phyloP scores from a whole-genome alignment of 2,113 vertebrate genomes.

The Triplophysa rosa region DNA sequence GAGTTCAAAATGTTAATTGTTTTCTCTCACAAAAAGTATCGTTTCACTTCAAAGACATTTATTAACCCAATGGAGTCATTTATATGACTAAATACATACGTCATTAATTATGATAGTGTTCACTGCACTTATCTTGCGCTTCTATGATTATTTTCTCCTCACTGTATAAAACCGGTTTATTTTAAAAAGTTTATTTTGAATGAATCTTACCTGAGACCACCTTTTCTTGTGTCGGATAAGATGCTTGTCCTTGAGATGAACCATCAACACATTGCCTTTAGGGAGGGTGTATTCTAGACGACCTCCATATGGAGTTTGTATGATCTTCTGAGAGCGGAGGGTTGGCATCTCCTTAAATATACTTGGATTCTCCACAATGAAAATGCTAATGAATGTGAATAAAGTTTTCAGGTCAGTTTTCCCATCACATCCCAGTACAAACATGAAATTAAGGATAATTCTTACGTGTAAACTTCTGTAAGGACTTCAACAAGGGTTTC shows the following conservation, averaged over 20 bases:
- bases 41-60: no score
- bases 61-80: no score
- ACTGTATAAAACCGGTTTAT: no score
- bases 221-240: constrained; percentile 56
- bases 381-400: constrained; percentile 59
- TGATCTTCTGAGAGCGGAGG: constrained; percentile 52
- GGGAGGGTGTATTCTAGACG: constrained; percentile 66
- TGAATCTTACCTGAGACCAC: constrained; percentile 34
- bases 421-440: neutral
- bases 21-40: no score
- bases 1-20: no score
- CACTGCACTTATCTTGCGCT: no score
- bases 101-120: no score
- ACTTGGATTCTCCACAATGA: constrained; percentile 50
- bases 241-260: constrained; percentile 29
- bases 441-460: neutral
- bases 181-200: no score
- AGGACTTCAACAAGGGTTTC: constrained; percentile 56
- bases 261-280: constrained; percentile 61
- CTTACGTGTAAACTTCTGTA: constrained; percentile 64
- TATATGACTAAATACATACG: no score
- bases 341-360: constrained; percentile 45
- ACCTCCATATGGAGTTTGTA: constrained; percentile 65
- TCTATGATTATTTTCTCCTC: no score
- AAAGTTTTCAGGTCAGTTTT: neutral